These are phyloP conservation scores for Gavia stellata DNA, from an alignment of 2,113 vertebrate genomes.

Conservation along the genomic window DNA sequence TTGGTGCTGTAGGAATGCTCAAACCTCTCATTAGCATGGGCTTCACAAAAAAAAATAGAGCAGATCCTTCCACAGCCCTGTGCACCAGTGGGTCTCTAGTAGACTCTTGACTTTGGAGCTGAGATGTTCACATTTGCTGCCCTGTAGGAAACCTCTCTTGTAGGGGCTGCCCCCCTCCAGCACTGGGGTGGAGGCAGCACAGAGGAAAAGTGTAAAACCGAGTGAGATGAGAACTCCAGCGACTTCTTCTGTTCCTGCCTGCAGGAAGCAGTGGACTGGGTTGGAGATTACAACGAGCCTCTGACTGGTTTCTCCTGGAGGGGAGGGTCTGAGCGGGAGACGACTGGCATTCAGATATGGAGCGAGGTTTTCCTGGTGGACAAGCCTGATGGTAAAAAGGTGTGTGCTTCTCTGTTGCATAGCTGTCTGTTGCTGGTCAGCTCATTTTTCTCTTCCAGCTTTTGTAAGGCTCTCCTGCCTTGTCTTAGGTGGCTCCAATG, in stretches of 20 bases:
- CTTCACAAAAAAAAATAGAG: not conserved
- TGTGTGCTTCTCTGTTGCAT: conserved; percentile 7
- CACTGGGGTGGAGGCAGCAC: not conserved
- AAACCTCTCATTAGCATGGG: not conserved
- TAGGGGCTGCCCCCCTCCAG: not conserved
- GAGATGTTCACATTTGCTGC: not conserved
- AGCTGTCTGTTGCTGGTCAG: not conserved
- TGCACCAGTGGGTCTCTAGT: not conserved
- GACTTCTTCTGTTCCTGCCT: not conserved
- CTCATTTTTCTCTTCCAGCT: not conserved
- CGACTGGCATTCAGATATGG: conserved; percentile 98
- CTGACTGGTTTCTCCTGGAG: conserved; percentile 97
- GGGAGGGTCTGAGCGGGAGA: conserved; percentile 95
- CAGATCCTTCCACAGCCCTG: not conserved
- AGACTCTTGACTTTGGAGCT: not conserved
- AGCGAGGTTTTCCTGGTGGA: conserved; percentile 95
- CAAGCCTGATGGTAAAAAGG: conserved; percentile 92
- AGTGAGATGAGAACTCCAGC: not conserved
- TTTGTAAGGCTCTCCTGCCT: not conserved
- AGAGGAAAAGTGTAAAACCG: not conserved
- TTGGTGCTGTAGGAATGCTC: not conserved
- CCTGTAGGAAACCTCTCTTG: not conserved
- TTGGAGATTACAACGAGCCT: conserved; percentile 89
- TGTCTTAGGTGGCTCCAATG: not conserved
- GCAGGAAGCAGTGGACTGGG: conserved; percentile 86